phyloP scores from a whole-genome alignment of 2,888 invertebrate genomes.

The Apantesis nais region DNA sequence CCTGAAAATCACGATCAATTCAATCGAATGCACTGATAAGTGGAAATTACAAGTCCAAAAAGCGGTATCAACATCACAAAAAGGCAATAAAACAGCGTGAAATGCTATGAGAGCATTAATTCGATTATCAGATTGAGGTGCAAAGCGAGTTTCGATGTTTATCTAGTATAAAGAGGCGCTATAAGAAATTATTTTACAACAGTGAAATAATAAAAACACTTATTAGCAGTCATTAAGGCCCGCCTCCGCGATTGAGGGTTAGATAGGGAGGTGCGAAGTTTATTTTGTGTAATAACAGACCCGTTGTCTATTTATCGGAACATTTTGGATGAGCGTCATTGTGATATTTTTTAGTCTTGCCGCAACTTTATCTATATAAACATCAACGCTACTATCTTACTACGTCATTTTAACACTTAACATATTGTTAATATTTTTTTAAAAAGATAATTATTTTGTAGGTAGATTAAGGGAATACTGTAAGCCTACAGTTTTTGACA shows the following conservation, averaged over 20 bases:
- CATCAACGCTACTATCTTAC: not conserved
- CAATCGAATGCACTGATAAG: slow-evolving; percentile 81
- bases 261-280: slow-evolving; percentile 77
- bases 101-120: slow-evolving; percentile 83
- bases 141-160: slow-evolving; percentile 85
- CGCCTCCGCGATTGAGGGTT: slow-evolving; percentile 80
- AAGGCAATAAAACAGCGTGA: slow-evolving; percentile 84
- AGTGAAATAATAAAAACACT: slow-evolving; percentile 84
- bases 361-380: slow-evolving; percentile 1
- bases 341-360: slow-evolving; percentile 20
- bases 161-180: slow-evolving; percentile 84
- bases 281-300: slow-evolving; percentile 74
- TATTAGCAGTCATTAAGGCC: slow-evolving; percentile 83
- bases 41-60: slow-evolving; percentile 79
- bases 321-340: slow-evolving; percentile 26
- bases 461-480: not conserved
- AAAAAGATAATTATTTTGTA: not conserved
- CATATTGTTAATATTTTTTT: not conserved
- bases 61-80: slow-evolving; percentile 76
- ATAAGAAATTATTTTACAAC: slow-evolving; percentile 84
- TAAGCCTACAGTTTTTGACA: not conserved
- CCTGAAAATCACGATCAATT: slow-evolving; percentile 74
- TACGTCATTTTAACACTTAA: not conserved
- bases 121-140: slow-evolving; percentile 86
- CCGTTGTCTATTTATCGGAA: slow-evolving; percentile 63